These are phyloP conservation scores for Phalera bucephala DNA, from an alignment of 2,888 invertebrate species.

Conservation along the genomic window DNA sequence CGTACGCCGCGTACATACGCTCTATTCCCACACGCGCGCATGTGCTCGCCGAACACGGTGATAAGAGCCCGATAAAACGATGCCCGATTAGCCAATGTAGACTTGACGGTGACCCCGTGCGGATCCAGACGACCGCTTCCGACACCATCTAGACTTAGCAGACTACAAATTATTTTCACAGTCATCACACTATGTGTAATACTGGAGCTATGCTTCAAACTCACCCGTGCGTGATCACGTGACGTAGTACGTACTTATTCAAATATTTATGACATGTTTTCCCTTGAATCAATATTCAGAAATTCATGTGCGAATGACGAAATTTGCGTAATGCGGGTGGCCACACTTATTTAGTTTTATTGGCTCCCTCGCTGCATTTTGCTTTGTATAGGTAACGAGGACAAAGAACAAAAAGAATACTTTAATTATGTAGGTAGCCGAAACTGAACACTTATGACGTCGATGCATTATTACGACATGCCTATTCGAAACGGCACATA, in stretches of 20 bases:
- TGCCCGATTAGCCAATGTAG: constrained; percentile 71
- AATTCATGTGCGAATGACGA: not conserved
- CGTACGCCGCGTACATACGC: constrained; percentile 47
- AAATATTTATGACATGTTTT: constrained; percentile 17
- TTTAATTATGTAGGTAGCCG: not conserved
- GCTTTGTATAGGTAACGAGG: not conserved
- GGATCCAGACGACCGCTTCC: constrained; percentile 42
- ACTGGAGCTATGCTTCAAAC: constrained; percentile 19
- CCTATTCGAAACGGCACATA: not conserved
- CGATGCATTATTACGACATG: not conserved
- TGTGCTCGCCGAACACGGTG: constrained; percentile 48
- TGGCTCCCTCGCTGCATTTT: not conserved
- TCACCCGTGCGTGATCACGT: constrained; percentile 14
- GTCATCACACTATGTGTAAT: constrained; percentile 27
- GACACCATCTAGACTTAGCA: constrained; percentile 26
- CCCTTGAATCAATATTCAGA: constrained; percentile 11
- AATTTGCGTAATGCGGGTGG: not conserved
- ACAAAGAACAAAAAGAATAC: not conserved
- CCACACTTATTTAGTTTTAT: not conserved
- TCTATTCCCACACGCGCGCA: constrained; percentile 51
- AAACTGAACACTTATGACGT: not conserved
- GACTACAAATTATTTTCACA: constrained; percentile 27
- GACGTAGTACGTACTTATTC: constrained; percentile 9
- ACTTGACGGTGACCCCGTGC: constrained; percentile 56
- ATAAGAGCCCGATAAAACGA: constrained; percentile 73